These are phyloP conservation scores for Polyommatus iphigenia DNA, from an alignment of 2,888 invertebrate genomes.

Conservation along the genomic window DNA sequence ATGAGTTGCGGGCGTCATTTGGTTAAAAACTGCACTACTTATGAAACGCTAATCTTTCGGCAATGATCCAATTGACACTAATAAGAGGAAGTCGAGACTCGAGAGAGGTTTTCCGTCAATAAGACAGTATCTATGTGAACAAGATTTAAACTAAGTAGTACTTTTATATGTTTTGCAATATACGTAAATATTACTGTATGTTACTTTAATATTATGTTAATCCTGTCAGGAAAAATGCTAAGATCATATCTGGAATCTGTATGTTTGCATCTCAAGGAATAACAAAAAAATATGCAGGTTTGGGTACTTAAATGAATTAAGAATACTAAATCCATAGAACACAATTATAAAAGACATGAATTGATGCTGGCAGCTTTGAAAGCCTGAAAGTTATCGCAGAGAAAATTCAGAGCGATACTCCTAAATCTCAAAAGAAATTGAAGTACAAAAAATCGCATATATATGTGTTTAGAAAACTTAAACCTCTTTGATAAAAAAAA, in stretches of 20 bases:
- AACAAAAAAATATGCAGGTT: background rate
- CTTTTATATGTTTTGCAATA: no score
- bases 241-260: background rate
- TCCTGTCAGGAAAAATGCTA: background rate
- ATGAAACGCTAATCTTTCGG: slow-evolving; percentile 24
- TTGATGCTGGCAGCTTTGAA: no score
- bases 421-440: no score
- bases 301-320: background rate
- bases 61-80: slow-evolving; percentile 25
- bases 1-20: no score
- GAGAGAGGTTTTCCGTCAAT: slow-evolving; percentile 2
- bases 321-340: background rate
- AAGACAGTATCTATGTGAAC: background rate
- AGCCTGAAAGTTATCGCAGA: no score
- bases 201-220: background rate
- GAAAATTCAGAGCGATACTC: no score
- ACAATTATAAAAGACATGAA: no score
- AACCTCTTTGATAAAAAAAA: no score
- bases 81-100: slow-evolving; percentile 1
- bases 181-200: background rate
- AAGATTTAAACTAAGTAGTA: background rate
- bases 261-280: background rate
- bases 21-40: slow-evolving; percentile 9
- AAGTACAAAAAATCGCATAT: no score
- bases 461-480: no score